phyloP scores from a whole-genome alignment of 1,140 invertebrate genomes.

The Caenorhabditis remanei region DNA sequence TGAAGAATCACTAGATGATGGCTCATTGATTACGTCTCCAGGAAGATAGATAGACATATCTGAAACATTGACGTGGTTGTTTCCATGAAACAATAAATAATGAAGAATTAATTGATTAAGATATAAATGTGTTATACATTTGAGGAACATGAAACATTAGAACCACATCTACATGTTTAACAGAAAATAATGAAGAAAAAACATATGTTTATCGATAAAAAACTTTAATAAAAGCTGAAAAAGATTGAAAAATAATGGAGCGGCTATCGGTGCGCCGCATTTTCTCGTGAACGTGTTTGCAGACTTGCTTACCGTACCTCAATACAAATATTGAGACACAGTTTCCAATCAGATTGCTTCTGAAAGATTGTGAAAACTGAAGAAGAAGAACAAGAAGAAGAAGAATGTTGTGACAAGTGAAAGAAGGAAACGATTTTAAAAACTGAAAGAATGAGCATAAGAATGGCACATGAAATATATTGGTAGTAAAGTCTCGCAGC shows the following conservation, averaged over 20 bases:
- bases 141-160: no score
- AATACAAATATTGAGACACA: neutral
- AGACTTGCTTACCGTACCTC: neutral
- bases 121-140: no score
- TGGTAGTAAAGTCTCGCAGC: no score
- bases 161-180: no score
- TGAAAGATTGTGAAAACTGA: no score
- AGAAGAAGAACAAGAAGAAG: no score
- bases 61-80: neutral
- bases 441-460: no score
- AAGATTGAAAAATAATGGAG: neutral
- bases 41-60: constrained; percentile 48
- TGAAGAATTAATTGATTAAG: no score
- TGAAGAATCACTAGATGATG: neutral
- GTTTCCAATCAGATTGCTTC: no score
- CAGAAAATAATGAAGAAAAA: neutral
- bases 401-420: no score
- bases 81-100: neutral
- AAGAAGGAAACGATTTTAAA: no score
- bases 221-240: neutral
- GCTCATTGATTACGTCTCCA: constrained; percentile 32
- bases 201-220: neutral
- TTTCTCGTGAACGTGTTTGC: neutral
- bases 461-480: no score
- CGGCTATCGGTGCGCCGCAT: neutral